Base-by-base conservation (phyloP, 2,888 invertebrate species). In the Eupithecia centaureata region DNA sequence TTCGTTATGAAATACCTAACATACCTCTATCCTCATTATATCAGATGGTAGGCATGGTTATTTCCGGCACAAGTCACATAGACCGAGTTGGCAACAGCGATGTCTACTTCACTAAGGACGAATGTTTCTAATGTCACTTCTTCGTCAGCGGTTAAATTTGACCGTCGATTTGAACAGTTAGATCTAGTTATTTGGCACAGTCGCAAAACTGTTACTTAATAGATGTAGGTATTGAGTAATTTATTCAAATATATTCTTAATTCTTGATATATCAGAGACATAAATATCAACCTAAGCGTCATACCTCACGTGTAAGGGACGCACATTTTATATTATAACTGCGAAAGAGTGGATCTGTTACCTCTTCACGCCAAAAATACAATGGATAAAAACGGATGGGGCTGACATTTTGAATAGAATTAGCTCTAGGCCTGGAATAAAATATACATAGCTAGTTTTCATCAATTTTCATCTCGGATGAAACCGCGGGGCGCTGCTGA, bases 61-160 rank as follows among this genome's bases (percentile, higher is more conserved):
- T 91, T 92, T 90, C 85, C 79, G 86, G 84, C 81, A 80, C 78
- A 76, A 82, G 81, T 89, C 88, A 86, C 86, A 83, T 78, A 78
- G 77, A 71, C 70, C 77, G 83, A 86, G 82, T 92, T 92, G 92
- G 92, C 92, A 92, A 87, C 90, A 82, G 79, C 74, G 73, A 71
- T n/a, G n/a, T 78, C 83, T 79, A 81, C 83, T 84, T 82, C 83
- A 83, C 81, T 81, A 82, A 84, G 87, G 85, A 86, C 87, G 86
- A 91, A 91, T 88, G 88, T 78, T 57, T 78, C 74, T 84, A 80
- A 83, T 81, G 78, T 80, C 79, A 79, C 74, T 76, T 76, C 69
- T 73, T 77, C 77, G 77, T 80, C 75, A 71, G 69, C 56, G 61
- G 75, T 78, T 76, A 74, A 78, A 74, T 61, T 61, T 75, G 67